Evolutionary conservation across 1,140 invertebrate genomes (phyloP).

Genomic region (Manduca sexta): DNA sequence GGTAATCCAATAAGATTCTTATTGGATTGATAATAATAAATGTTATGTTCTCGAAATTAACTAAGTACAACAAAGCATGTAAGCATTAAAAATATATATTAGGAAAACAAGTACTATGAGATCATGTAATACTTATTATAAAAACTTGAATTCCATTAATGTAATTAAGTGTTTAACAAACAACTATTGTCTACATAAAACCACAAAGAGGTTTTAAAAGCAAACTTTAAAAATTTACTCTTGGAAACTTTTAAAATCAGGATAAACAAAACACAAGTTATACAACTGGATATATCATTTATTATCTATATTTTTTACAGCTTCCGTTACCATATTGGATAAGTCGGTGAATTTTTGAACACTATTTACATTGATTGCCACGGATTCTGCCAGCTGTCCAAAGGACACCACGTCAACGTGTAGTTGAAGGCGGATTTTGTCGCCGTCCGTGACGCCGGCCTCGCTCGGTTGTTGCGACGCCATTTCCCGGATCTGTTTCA

Average conservation of each 20-base stretch:
- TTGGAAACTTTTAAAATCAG: no score
- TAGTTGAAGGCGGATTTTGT: constrained; percentile 94
- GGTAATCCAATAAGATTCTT: constrained; percentile 2
- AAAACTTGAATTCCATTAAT: no score
- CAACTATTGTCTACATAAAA: no score
- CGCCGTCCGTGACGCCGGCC: constrained; percentile 82
- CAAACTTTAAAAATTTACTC: no score
- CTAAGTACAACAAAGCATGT: no score
- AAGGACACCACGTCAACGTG: constrained; percentile 87
- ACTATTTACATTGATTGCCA: constrained; percentile 48
- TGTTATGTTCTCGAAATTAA: no score
- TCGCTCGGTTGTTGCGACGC: constrained; percentile 64
- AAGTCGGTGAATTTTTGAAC: constrained; percentile 56
- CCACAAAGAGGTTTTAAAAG: no score
- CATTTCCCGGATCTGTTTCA: constrained; percentile 89
- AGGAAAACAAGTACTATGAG: no score
- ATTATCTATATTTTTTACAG: constrained; percentile 71
- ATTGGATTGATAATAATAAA: no score
- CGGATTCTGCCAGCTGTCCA: constrained; percentile 32
- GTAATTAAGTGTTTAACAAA: no score
- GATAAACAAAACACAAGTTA: constrained; percentile 31
- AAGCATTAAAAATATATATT: no score
- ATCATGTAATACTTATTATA: no score
- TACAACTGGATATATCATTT: constrained; percentile 67
- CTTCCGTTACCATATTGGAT: constrained; percentile 52